phyloP scores from a whole-genome alignment of 2,888 invertebrate genomes.

The Unio pictorum region DNA sequence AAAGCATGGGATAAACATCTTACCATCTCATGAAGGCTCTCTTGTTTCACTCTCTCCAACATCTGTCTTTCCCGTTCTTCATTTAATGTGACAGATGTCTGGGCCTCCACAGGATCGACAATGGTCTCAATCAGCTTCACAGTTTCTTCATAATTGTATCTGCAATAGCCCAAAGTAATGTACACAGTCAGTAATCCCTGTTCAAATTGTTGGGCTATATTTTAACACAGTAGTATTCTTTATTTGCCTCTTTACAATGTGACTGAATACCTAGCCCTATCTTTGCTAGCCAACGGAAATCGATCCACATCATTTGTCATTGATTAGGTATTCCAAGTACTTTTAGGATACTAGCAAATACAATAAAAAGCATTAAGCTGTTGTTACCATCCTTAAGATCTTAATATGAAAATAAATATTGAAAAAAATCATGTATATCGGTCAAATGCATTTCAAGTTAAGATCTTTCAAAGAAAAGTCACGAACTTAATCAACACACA shows the following conservation, averaged over 20 bases:
- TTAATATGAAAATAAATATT: too few relatives aligned
- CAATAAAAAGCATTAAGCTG: too few relatives aligned
- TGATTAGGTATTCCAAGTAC: too few relatives aligned
- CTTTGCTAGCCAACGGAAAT: background rate
- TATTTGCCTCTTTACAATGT: background rate
- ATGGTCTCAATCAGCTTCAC: conserved; percentile 1
- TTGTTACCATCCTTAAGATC: too few relatives aligned
- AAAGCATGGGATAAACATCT: background rate
- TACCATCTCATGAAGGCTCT: conserved; percentile 52
- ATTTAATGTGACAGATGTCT: conserved; percentile 14
- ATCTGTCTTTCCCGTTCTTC: conserved; percentile 33
- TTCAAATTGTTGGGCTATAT: background rate
- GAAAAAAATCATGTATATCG: too few relatives aligned
- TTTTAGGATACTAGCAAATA: too few relatives aligned
- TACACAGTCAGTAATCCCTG: background rate
- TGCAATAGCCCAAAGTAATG: conserved; percentile 9
- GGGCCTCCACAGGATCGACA: background rate
- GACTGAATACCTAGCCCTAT: background rate
- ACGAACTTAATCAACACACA: too few relatives aligned
- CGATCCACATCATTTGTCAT: background rate
- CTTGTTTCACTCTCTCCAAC: conserved; percentile 44
- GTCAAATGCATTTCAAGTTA: too few relatives aligned
- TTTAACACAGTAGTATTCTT: background rate
- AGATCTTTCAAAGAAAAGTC: too few relatives aligned
- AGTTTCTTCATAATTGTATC: conserved; percentile 36